Conservation (phyloP, 2,888 invertebrate genomes). For the Diaphora mendica region DNA sequence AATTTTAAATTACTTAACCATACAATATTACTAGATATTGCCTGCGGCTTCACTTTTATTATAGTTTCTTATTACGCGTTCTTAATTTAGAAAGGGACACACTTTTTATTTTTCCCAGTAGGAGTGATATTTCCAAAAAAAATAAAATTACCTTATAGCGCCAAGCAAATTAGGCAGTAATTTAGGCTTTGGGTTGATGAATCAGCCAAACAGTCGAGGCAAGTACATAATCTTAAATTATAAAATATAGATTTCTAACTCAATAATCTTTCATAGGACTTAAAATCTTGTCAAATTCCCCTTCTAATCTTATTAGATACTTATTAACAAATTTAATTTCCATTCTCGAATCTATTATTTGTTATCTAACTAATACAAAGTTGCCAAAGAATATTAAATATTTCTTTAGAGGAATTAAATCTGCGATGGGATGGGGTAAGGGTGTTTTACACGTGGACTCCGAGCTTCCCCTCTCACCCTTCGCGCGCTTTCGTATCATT, state of each 20-base stretch:
- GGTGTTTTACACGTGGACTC: constrained; percentile 30
- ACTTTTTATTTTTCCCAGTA: too few species aligned
- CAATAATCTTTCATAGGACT: background rate
- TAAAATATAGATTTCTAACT: background rate
- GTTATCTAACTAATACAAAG: background rate
- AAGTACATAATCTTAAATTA: too few species aligned
- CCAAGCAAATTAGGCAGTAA: too few species aligned
- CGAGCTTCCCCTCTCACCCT: background rate
- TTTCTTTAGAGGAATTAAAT: constrained; percentile 38
- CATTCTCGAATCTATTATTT: background rate
- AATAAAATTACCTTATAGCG: too few species aligned
- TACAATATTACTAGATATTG: background rate
- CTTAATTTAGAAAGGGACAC: too few species aligned
- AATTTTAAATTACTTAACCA: too few species aligned
- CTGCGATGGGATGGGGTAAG: constrained; percentile 21
- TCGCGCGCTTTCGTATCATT: constrained; percentile 23
- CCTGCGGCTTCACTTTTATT: too few species aligned
- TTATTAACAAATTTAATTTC: constrained; percentile 1
- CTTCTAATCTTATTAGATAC: background rate
- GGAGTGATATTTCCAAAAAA: too few species aligned
- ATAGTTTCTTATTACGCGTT: too few species aligned
- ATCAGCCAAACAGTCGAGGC: too few species aligned
- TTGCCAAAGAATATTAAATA: constrained; percentile 23
- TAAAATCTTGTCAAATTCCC: background rate
- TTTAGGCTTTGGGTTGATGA: too few species aligned